Evolutionary conservation across 2,888 invertebrate genomes (phyloP).

Genomic region (Euphydryas editha): DNA sequence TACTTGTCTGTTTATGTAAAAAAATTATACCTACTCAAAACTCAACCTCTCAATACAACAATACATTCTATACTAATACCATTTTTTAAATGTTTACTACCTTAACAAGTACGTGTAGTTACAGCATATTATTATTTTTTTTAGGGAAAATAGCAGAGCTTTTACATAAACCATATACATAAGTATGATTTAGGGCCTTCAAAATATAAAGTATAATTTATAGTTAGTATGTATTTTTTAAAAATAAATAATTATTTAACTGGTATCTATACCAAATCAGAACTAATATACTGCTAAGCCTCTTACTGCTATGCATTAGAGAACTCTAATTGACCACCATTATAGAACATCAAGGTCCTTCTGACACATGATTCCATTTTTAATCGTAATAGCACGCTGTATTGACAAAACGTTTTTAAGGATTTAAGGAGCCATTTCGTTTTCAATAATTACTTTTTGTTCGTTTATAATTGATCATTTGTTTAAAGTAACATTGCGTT

Average conservation of each 20-base stretch:
- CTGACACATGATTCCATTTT: conserved; percentile 51
- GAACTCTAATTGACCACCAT: conserved; percentile 55
- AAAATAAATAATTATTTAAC: not conserved
- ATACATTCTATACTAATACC: no score
- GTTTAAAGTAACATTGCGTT: conserved; percentile 39
- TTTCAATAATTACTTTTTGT: conserved; percentile 38
- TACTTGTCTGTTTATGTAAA: no score
- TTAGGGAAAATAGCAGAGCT: no score
- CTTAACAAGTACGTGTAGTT: no score
- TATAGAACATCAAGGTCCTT: conserved; percentile 59
- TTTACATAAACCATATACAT: no score
- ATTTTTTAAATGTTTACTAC: no score
- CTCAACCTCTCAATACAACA: no score
- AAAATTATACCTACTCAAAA: no score
- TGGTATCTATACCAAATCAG: not conserved
- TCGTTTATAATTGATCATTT: conserved; percentile 39
- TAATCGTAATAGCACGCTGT: conserved; percentile 58
- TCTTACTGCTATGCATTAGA: not conserved
- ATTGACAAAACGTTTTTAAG: conserved; percentile 64
- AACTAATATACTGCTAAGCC: not conserved
- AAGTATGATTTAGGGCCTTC: no score
- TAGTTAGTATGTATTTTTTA: no score
- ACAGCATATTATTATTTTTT: no score
- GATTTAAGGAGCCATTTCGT: conserved; percentile 62
- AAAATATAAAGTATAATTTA: no score